Base-by-base conservation (phyloP, 2,113 vertebrate genomes). In the Caretta caretta region DNA sequence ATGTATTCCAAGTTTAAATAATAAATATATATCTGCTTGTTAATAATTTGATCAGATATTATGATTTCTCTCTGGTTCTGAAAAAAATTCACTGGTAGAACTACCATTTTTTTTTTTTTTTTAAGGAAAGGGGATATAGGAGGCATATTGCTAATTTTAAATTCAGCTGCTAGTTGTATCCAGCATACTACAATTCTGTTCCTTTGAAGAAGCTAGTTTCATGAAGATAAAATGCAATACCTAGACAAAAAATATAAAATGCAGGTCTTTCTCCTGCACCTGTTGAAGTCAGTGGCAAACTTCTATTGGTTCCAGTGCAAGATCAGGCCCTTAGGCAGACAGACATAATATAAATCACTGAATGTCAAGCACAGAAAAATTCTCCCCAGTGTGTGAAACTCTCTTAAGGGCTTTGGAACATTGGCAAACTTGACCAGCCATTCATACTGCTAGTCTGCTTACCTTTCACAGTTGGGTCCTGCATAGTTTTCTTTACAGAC, bases 381-480 rank as follows among this genome's bases (percentile, higher is more conserved):
- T 92, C 51, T 88, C 1, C 3, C 17, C 13, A 0, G 0, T 62
- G 7, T 29, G 48, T 20, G 17, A 93, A 88, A 3, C 91, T 24
- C 4, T 19, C 31, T 57, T 51, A 56, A 56, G 82, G 59, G 54
- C 19, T 54, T 46, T 51, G 65, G 78, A 12, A 24, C 59, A 82
- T 86, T 10, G 6, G 6, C 9, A 46, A 35, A 87, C 35, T 49
- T 83, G 20, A 82, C 3, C 16, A 76, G 13, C 48, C 48, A 85
- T 6, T 7, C 19, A 87, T 48, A 3, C 31, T 24, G 0, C 50
- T 81, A 59, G 42, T 31, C 31, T 94, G 51, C 98, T 96, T 97
- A 99, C 99, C 99, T 99, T 98, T 99, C 99, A 96, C 99, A 99
- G 93, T 98, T 98, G 96, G 99, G 98, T 94, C 99, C 99, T 84